These are phyloP conservation scores for Apodemia mormo DNA, from an alignment of 2,888 invertebrate genomes.

Conservation along the genomic window DNA sequence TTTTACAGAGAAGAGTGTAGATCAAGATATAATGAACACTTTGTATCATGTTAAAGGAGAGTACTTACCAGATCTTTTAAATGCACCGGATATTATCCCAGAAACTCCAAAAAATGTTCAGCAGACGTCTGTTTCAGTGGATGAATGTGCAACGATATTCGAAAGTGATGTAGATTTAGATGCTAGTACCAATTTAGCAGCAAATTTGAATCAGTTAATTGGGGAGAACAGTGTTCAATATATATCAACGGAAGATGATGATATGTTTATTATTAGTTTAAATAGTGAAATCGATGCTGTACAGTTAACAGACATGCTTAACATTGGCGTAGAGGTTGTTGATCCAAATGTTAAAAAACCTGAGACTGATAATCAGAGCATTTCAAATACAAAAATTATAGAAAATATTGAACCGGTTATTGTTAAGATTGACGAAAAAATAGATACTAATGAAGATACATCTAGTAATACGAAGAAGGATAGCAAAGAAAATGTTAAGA, in stretches of 20 bases:
- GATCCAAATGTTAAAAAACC: constrained; percentile 38
- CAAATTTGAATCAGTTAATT: constrained; percentile 72
- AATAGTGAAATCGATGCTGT: constrained; percentile 73
- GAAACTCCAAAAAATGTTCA: constrained; percentile 44
- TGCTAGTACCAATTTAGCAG: constrained; percentile 69
- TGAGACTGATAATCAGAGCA: constrained; percentile 28
- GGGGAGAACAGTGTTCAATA: constrained; percentile 74
- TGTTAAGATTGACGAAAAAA: constrained; percentile 41
- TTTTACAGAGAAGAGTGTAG: constrained; percentile 55
- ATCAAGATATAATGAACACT: constrained; percentile 68
- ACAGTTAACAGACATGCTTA: constrained; percentile 70
- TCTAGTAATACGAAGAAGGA: not conserved
- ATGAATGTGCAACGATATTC: constrained; percentile 73
- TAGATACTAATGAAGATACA: constrained; percentile 17
- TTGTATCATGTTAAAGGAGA: constrained; percentile 59
- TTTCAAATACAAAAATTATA: constrained; percentile 30
- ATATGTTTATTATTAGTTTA: constrained; percentile 73
- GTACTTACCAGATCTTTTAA: constrained; percentile 57
- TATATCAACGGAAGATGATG: constrained; percentile 73
- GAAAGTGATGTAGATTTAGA: constrained; percentile 75
- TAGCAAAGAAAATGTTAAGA: constrained; percentile 33
- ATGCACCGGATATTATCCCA: constrained; percentile 48
- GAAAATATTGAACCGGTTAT: constrained; percentile 43
- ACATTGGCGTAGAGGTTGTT: constrained; percentile 59
- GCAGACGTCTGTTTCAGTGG: constrained; percentile 54